These are phyloP conservation scores for Cyprinodon variegatus DNA, from an alignment of 2,113 vertebrate species.

Conservation along the genomic window DNA sequence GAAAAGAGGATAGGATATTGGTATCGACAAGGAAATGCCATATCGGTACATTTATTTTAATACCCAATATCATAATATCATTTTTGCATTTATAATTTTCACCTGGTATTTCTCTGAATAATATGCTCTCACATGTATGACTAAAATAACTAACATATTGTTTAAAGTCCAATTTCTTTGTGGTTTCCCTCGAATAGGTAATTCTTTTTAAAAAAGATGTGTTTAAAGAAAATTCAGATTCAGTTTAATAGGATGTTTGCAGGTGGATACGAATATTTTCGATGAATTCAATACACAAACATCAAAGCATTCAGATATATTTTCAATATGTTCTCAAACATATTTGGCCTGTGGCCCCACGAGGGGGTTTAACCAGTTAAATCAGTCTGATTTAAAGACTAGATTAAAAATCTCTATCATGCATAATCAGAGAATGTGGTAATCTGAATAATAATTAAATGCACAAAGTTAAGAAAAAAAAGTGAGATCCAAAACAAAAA, in stretches of 20 bases:
- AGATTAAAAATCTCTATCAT: conserved; percentile 26
- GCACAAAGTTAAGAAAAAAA: neutral
- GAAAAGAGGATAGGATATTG: neutral
- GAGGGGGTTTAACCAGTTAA: conserved; percentile 1
- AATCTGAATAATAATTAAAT: conserved; percentile 40
- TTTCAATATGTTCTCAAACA: neutral
- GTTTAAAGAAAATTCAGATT: neutral
- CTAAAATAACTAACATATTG: neutral
- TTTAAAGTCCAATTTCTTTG: neutral
- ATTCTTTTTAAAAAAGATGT: neutral
- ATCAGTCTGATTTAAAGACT: neutral
- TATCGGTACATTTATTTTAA: neutral
- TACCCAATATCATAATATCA: neutral
- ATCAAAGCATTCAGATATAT: neutral
- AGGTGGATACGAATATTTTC: neutral
- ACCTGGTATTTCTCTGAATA: neutral
- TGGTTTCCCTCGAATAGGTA: neutral
- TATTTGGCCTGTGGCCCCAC: neutral
- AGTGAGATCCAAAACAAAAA: conserved; percentile 7
- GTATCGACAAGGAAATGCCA: neutral
- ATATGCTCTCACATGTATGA: neutral
- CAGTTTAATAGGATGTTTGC: neutral
- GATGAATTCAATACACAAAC: neutral
- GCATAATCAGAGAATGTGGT: conserved; percentile 21
- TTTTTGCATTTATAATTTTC: neutral